Evolutionary conservation across 2,888 invertebrate species (phyloP).

Genomic region (Cosmorhoe ocellata): DNA sequence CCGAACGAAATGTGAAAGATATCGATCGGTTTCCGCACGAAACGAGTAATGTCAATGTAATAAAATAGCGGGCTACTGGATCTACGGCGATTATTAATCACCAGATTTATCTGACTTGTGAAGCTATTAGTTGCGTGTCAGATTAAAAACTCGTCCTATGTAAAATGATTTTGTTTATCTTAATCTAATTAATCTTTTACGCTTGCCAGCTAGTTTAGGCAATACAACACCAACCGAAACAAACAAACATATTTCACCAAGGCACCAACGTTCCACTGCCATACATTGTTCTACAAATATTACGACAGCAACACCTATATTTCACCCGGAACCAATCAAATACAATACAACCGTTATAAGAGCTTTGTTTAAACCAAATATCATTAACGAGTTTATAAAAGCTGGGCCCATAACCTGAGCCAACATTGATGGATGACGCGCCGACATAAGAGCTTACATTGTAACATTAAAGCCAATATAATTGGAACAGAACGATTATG

Average conservation of each 20-base stretch:
- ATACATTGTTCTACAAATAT: no score
- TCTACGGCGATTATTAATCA: slow-evolving; percentile 35
- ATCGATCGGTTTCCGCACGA: slow-evolving; percentile 38
- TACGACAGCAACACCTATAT: background rate
- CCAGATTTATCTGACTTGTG: slow-evolving; percentile 22
- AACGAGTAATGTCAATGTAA: slow-evolving; percentile 44
- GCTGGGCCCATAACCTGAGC: slow-evolving; percentile 15
- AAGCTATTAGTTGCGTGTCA: slow-evolving; percentile 29
- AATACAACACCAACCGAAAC: no score
- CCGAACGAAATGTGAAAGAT: slow-evolving; percentile 31
- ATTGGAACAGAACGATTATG: slow-evolving; percentile 5
- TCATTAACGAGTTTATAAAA: slow-evolving; percentile 18
- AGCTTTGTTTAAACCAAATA: slow-evolving; percentile 16
- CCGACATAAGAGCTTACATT: slow-evolving; percentile 3
- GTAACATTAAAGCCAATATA: slow-evolving; percentile 7
- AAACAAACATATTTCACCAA: no score
- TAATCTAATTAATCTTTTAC: no score
- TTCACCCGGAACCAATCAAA: slow-evolving; percentile 12
- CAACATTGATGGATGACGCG: slow-evolving; percentile 11
- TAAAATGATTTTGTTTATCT: no score
- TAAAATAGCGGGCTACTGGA: slow-evolving; percentile 46
- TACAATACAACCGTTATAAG: background rate
- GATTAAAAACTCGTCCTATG: slow-evolving; percentile 12
- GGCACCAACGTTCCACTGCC: no score
- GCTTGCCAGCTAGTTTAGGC: no score